phyloP scores from a whole-genome alignment of 37 sponge, comb jelly and placozoan genomes.

The Chondrosia reniformis region DNA sequence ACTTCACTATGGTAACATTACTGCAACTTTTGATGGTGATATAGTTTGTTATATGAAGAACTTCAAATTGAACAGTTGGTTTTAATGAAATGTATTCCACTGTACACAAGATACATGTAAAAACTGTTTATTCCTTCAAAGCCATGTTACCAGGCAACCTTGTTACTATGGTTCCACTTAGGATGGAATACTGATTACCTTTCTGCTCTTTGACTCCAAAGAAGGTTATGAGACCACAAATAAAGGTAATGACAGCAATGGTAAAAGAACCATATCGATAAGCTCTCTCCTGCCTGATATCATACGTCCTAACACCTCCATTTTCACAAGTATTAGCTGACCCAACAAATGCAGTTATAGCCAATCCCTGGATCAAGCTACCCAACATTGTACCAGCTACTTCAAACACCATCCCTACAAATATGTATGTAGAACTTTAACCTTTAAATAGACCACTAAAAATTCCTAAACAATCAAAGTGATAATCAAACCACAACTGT shows the following conservation, averaged over 20 bases:
- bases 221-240: constrained; percentile 35
- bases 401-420: constrained; percentile 68
- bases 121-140: no score
- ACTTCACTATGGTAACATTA: no score
- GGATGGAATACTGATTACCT: constrained; percentile 30
- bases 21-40: no score
- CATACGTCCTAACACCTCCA: neutral
- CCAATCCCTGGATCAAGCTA: constrained; percentile 45
- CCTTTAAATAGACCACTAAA: neutral
- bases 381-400: constrained; percentile 65
- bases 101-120: no score
- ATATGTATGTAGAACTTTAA: neutral
- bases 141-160: no score
- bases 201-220: constrained; percentile 64
- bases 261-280: constrained; percentile 59
- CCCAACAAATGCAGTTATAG: constrained; percentile 15
- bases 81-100: no score
- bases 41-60: no score
- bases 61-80: no score
- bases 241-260: constrained; percentile 33
- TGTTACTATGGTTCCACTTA: no score
- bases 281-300: constrained; percentile 7
- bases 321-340: neutral
- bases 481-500: neutral
- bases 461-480: neutral